A percentile compares a stretch with the other conserved stretches of the same genome.
These are phyloP conservation scores for Cyphomyrus plagiostoma DNA, from an alignment of 2,113 vertebrate genomes.

Conservation along the genomic window DNA sequence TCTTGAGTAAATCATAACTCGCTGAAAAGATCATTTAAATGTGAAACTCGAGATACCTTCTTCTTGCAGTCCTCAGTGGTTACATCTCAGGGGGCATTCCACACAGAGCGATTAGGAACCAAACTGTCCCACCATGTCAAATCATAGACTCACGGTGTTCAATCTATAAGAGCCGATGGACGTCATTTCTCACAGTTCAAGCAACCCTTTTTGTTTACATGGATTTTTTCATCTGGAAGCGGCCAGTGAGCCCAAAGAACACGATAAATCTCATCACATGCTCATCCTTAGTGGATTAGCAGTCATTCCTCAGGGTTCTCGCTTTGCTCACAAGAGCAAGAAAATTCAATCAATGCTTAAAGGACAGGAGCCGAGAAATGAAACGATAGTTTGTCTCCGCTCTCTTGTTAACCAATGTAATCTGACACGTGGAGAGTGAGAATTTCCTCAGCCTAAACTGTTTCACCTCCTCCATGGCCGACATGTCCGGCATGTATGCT, in stretches of 20 bases:
- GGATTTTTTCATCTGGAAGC: not conserved
- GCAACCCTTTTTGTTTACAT: constrained; percentile 15
- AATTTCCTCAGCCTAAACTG: not conserved
- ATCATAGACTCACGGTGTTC: not conserved
- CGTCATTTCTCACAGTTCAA: constrained; percentile 13
- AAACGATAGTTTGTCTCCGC: constrained; percentile 21
- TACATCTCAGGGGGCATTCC: not conserved
- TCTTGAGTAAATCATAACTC: not conserved
- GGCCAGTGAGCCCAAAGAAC: constrained; percentile 11
- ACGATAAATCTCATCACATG: constrained; percentile 30
- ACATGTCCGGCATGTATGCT: not conserved
- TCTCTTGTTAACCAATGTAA: not conserved
- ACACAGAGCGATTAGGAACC: not conserved
- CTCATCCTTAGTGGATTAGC: constrained; percentile 31
- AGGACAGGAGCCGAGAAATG: constrained; percentile 21
- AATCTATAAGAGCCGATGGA: constrained; percentile 5
- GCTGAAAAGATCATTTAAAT: not conserved
- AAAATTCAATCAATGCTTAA: constrained; percentile 35
- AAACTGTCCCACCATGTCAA: not conserved
- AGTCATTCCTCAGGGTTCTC: constrained; percentile 16
- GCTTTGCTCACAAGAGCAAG: constrained; percentile 28
- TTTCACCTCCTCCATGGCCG: not conserved
- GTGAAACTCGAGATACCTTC: not conserved
- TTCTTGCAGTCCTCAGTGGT: not conserved
- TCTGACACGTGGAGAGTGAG: not conserved